Conservation (phyloP, 2,113 vertebrate species). For the Cryptotis parvus region DNA sequence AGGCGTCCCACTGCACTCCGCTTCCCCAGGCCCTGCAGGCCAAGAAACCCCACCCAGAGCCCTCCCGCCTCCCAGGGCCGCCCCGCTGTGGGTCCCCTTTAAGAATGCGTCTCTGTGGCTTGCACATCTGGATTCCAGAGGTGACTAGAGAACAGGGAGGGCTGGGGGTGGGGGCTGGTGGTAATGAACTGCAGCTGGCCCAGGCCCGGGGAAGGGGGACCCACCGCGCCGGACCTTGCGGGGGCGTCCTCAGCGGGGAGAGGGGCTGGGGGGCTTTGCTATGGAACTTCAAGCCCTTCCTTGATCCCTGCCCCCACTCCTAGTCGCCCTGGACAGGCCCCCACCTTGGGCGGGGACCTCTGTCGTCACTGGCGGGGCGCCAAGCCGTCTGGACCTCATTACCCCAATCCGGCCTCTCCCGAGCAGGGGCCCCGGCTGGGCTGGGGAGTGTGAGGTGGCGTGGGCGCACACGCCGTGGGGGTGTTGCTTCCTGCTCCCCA, state of each 20-base stretch:
- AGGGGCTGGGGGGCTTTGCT: neutral
- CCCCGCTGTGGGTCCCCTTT: constrained; percentile 76
- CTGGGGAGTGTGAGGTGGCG: constrained; percentile 51
- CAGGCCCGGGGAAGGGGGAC: constrained; percentile 65
- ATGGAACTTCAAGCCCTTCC: neutral
- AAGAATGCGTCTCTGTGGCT: constrained; percentile 84
- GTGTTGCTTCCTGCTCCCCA: constrained; percentile 50
- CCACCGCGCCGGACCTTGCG: constrained; percentile 62
- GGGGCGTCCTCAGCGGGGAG: neutral
- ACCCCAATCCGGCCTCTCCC: constrained; percentile 72
- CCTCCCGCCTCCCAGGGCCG: neutral
- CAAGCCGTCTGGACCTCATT: constrained; percentile 82
- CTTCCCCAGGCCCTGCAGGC: neutral
- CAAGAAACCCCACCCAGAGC: neutral
- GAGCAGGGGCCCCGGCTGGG: constrained; percentile 66
- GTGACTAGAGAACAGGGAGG: constrained; percentile 82
- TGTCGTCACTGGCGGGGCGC: constrained; percentile 62
- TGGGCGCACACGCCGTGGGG: neutral
- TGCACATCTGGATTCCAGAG: constrained; percentile 86
- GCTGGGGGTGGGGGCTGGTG: constrained; percentile 79
- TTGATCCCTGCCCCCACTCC: constrained; percentile 34
- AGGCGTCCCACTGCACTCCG: constrained; percentile 58
- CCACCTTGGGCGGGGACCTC: constrained; percentile 69
- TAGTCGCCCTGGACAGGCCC: constrained; percentile 12
- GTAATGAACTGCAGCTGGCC: constrained; percentile 88